A percentile compares a stretch with the other conserved stretches of the same genome.
Conservation (phyloP, 2,888 invertebrate species). For the Syrphus vitripennis region DNA sequence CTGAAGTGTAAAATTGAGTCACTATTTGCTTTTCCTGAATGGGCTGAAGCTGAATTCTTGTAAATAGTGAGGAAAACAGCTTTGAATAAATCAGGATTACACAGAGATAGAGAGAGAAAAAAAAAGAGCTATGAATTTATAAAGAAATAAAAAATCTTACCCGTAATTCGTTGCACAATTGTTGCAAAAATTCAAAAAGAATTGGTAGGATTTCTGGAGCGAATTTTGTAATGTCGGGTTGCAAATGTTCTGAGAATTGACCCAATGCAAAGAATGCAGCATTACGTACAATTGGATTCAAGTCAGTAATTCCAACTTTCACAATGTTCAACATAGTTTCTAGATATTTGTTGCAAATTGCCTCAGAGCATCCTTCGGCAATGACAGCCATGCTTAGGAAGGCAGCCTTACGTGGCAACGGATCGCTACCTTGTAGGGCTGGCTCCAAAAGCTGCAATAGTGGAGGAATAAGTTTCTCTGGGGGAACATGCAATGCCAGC, state of each 20-base stretch:
- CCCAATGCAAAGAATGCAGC: slow-evolving; percentile 90
- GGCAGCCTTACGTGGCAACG: slow-evolving; percentile 86
- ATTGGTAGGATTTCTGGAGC: slow-evolving; percentile 88
- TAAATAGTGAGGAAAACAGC: slow-evolving; percentile 54
- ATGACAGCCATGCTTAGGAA: slow-evolving; percentile 88
- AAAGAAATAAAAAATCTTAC: slow-evolving; percentile 75
- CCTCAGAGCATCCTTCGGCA: slow-evolving; percentile 90
- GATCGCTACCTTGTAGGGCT: slow-evolving; percentile 84
- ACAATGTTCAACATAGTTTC: slow-evolving; percentile 87
- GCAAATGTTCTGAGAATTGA: slow-evolving; percentile 90
- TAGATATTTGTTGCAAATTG: slow-evolving; percentile 87
- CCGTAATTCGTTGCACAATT: slow-evolving; percentile 83
- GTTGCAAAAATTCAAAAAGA: slow-evolving; percentile 86
- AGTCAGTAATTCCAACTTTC: slow-evolving; percentile 86
- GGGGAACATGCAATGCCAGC: slow-evolving; percentile 88
- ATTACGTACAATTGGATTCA: slow-evolving; percentile 85
- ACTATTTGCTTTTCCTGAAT: slow-evolving; percentile 73
- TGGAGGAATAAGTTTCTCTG: slow-evolving; percentile 88
- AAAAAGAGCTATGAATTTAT: not conserved
- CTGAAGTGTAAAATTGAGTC: slow-evolving; percentile 78
- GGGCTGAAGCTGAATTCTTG: slow-evolving; percentile 68
- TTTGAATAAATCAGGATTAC: slow-evolving; percentile 70
- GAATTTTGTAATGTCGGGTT: slow-evolving; percentile 89
- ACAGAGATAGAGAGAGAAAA: slow-evolving; percentile 21
- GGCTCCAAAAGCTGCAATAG: slow-evolving; percentile 86